Conservation (phyloP, 2,888 invertebrate genomes). For the Oligia latruncula region DNA sequence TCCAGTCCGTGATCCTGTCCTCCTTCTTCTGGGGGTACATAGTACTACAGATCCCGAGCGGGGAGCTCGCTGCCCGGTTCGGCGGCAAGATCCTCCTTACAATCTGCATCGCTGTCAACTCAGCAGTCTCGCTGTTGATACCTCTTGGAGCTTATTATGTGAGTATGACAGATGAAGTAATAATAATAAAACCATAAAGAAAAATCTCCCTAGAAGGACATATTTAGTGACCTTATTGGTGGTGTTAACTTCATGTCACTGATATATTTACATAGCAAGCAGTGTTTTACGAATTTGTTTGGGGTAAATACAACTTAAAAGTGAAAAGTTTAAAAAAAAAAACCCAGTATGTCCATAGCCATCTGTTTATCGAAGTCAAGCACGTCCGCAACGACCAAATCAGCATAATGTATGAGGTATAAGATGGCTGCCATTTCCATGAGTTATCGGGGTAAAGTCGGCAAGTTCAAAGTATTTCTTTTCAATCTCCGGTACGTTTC, state of each 20-base stretch:
- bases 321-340: too few relatives aligned
- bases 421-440: not conserved
- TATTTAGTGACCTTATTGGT: not conserved
- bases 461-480: not conserved
- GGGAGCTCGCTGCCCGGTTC: slow-evolving; percentile 92
- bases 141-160: slow-evolving; percentile 79
- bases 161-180: slow-evolving; percentile 60
- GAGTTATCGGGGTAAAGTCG: not conserved
- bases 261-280: too few relatives aligned
- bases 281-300: too few relatives aligned
- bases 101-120: slow-evolving; percentile 75
- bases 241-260: too few relatives aligned
- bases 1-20: slow-evolving; percentile 86
- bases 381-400: not conserved
- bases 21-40: slow-evolving; percentile 92
- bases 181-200: not conserved
- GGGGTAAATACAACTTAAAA: too few relatives aligned
- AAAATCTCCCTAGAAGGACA: not conserved
- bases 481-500: not conserved
- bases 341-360: not conserved
- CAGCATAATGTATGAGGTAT: not conserved
- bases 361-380: not conserved
- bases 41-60: slow-evolving; percentile 92
- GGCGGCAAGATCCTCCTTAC: slow-evolving; percentile 92
- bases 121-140: slow-evolving; percentile 81